Conservation (phyloP, 2,888 invertebrate genomes). For the Tryphoninae sp. region DNA sequence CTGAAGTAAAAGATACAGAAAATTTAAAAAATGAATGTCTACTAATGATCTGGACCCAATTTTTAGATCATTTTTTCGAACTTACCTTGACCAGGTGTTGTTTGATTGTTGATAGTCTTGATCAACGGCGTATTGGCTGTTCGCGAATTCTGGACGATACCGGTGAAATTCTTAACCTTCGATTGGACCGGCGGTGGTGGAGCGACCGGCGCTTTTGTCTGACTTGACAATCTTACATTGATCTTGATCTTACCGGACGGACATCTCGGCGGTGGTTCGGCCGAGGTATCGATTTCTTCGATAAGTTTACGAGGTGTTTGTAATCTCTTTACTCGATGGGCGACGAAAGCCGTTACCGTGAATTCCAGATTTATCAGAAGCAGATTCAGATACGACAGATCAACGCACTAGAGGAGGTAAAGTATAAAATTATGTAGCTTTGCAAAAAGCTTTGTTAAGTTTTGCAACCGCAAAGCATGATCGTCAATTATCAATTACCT, state of each 20-base stretch:
- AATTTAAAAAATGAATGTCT: background rate
- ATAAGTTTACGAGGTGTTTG: conserved; percentile 88
- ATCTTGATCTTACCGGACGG: conserved; percentile 87
- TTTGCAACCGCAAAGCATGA: background rate
- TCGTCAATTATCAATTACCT: conserved; percentile 82
- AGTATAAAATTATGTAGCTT: conserved; percentile 47
- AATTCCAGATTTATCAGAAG: conserved; percentile 86
- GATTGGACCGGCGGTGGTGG: conserved; percentile 70
- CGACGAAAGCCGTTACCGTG: conserved; percentile 90
- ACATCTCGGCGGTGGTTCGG: conserved; percentile 85
- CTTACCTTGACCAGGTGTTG: conserved; percentile 76
- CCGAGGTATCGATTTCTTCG: conserved; percentile 85
- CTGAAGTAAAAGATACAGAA: conserved; percentile 63
- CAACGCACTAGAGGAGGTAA: conserved; percentile 83
- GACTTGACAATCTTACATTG: conserved; percentile 82
- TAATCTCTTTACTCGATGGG: conserved; percentile 90
- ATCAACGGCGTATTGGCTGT: conserved; percentile 80
- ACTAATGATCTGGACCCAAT: background rate
- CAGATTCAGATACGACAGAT: conserved; percentile 86
- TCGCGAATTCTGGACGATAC: conserved; percentile 77
- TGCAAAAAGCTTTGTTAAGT: no score
- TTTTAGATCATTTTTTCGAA: background rate
- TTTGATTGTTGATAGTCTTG: conserved; percentile 76
- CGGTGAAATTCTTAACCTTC: conserved; percentile 77
- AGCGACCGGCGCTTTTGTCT: conserved; percentile 72